Percentiles rank a stretch among this genome's conserved stretches.
Conservation (phyloP, 92 coral and sea anemone genomes). For the Scolanthus callimorphus region DNA sequence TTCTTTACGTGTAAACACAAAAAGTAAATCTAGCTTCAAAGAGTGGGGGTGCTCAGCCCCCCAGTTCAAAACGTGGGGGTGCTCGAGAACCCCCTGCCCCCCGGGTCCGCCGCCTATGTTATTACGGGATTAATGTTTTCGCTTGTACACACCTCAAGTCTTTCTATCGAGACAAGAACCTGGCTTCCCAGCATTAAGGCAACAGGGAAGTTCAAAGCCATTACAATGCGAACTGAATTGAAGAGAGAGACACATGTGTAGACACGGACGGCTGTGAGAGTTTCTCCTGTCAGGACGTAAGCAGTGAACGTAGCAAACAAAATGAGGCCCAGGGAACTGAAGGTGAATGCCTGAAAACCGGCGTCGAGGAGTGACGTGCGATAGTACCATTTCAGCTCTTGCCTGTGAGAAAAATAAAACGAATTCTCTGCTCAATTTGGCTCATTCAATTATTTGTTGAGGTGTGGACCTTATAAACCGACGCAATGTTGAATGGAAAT, state of each 20-base stretch:
- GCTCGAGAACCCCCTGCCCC: too few relatives aligned
- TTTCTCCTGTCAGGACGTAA: conserved; percentile 58
- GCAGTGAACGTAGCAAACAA: conserved; percentile 62
- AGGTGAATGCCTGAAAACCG: conserved; percentile 65
- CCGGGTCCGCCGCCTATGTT: too few relatives aligned
- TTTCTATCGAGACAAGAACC: conserved; percentile 54
- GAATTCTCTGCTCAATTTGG: too few relatives aligned
- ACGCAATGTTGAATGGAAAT: too few relatives aligned
- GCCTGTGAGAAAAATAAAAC: conserved; percentile 11
- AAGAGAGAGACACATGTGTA: conserved; percentile 68
- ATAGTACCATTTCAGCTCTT: conserved; percentile 59
- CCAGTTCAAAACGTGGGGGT: too few relatives aligned
- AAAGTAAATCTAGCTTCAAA: too few relatives aligned
- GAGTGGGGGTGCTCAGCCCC: too few relatives aligned
- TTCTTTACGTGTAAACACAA: too few relatives aligned
- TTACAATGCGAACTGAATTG: conserved; percentile 69
- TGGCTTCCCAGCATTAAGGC: conserved; percentile 63
- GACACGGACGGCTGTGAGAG: conserved; percentile 63
- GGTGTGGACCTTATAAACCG: too few relatives aligned
- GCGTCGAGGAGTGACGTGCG: conserved; percentile 43
- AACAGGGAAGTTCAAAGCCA: conserved; percentile 65
- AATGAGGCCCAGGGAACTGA: conserved; percentile 62
- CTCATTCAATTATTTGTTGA: too few relatives aligned
- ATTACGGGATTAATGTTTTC: too few relatives aligned
- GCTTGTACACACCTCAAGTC: conserved; percentile 46